A percentile compares a stretch with the other conserved stretches of the same genome.
Conservation (phyloP, 2,797 vertebrate species). For the Coregonus suidteri region DNA sequence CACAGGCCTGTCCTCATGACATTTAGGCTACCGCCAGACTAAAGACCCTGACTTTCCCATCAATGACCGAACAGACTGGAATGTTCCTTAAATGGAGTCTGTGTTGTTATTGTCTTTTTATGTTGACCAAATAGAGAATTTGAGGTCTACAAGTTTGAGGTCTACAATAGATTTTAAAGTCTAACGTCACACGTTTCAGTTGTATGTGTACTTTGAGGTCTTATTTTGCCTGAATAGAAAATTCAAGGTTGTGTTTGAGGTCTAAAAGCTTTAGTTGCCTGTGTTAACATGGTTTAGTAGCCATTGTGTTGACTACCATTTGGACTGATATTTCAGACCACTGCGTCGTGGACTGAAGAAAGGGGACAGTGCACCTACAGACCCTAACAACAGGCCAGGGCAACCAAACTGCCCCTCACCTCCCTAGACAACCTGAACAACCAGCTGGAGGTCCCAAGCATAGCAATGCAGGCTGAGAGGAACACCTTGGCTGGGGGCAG, state of each 20-base stretch:
- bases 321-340: neutral
- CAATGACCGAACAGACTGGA: slow-evolving; percentile 60
- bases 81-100: slow-evolving; percentile 39
- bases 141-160: no score
- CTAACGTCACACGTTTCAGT: no score
- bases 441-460: neutral
- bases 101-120: neutral
- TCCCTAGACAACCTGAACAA: neutral
- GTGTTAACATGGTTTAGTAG: no score
- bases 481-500: neutral
- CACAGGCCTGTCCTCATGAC: slow-evolving; percentile 62
- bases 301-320: no score
- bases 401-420: neutral
- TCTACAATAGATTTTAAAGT: no score
- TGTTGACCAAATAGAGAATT: neutral
- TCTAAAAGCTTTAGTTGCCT: no score
- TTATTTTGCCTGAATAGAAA: no score
- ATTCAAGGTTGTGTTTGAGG: no score
- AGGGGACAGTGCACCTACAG: neutral
- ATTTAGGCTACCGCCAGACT: slow-evolving; percentile 49
- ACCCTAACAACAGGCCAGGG: slow-evolving; percentile 32
- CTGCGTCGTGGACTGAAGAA: neutral
- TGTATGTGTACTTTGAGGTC: no score
- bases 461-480: neutral
- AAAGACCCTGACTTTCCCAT: slow-evolving; percentile 63